Base-by-base conservation (phyloP, 2,797 vertebrate genomes). In the Xiphorhynchus erythropygius region DNA sequence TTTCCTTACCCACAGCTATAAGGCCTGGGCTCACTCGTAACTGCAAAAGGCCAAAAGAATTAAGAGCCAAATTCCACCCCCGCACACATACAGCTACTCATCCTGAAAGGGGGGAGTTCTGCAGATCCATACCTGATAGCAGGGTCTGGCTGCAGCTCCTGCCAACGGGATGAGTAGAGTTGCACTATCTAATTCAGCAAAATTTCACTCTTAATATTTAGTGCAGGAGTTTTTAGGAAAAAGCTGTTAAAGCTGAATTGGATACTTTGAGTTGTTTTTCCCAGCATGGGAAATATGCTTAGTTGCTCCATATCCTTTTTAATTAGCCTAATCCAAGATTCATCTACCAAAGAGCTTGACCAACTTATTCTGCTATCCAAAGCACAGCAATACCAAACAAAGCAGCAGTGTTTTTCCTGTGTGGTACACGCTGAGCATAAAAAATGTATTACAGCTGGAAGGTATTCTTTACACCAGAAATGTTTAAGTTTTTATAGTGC, bases 231-330 rank as follows among this genome's bases (percentile, higher is more conserved):
- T 90, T 94, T 91, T 60, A 84, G 59, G 71, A 57, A 95, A 94
- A 92, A 91, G 68, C 84, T 74, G 73, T 85, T 83, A 67, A 77
- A 92, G 93, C 87, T 93, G 65, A 91, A 96, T 52, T 87, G 50
- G 89, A 93, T 93, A 90, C 59, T 73, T 42, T 3, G 19, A 82
- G 69, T 70, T 92, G 52, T 81, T 96, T 81, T 90, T 82, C 76
- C 57, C 80, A 49, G 56, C 69, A 76, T 63, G 74, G 59, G 52
- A 93, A 93, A 69, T 74, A 75, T 3, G 32, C 63, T 81, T 59
- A 79, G 52, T 47, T 63, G 80, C 41, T 86, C 79, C 37, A 14
- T 46, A 87, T 52, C 59, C 52, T 74, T 80, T 88, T 49, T 53
- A 49, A 70, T 79, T 81, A 79, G 17, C 33, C 50, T 84, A 46